Percentiles rank a stretch among this genome's conserved stretches.
These are phyloP conservation scores for Tenthredo mesomela DNA, from an alignment of 2,888 invertebrate species.

Conservation along the genomic window DNA sequence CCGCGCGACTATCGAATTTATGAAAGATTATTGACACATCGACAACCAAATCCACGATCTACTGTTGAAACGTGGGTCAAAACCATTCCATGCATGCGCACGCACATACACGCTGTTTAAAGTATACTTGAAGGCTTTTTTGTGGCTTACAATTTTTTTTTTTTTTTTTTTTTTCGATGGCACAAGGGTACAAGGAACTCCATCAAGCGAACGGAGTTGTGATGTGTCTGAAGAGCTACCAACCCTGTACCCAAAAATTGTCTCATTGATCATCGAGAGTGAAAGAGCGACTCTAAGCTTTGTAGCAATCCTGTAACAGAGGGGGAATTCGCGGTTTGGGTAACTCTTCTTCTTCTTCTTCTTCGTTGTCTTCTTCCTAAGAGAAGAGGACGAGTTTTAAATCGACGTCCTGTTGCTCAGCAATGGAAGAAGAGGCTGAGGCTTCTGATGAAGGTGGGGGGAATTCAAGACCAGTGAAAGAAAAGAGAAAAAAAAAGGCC, in stretches of 20 bases:
- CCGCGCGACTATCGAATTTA: too few relatives aligned
- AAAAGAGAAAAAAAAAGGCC: background rate
- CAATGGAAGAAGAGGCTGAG: conserved; percentile 8
- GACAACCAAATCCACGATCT: background rate
- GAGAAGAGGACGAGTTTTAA: conserved; percentile 15
- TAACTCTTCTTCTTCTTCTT: conserved; percentile 31
- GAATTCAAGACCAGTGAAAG: background rate
- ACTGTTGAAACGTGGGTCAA: background rate
- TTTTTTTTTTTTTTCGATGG: background rate
- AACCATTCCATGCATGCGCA: background rate
- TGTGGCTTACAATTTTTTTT: background rate
- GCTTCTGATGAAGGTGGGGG: background rate
- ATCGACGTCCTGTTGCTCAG: conserved; percentile 46
- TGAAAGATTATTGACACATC: background rate
- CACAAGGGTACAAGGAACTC: background rate
- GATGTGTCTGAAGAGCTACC: background rate
- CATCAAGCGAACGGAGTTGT: background rate
- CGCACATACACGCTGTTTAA: background rate
- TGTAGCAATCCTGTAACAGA: background rate
- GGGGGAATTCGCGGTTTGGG: background rate
- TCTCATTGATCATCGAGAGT: conserved; percentile 12
- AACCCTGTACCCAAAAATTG: background rate
- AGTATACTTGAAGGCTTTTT: background rate
- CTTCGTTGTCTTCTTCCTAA: conserved; percentile 3
- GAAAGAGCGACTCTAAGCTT: background rate